A percentile compares a stretch with the other conserved stretches of the same genome.
phyloP scores from a whole-genome alignment of 2,113 vertebrate species.

The Sialia sialis region DNA sequence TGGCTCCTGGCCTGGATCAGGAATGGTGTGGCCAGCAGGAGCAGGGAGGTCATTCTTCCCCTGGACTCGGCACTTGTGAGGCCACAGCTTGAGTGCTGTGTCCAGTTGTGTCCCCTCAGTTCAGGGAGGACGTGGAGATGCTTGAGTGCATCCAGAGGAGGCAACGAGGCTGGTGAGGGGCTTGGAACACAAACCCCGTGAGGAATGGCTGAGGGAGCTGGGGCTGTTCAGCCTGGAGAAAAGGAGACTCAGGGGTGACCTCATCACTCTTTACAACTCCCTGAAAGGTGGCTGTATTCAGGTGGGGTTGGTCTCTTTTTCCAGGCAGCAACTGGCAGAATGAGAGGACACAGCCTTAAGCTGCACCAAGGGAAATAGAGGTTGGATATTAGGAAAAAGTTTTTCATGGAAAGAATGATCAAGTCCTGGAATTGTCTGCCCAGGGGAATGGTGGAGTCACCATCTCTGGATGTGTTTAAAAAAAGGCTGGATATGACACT shows the following conservation, averaged over 20 bases:
- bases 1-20: neutral
- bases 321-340: neutral
- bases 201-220: neutral
- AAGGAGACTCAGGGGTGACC: neutral
- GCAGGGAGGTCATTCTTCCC: neutral
- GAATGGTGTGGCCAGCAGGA: neutral
- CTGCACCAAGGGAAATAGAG: neutral
- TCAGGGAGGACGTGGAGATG: fast-evolving
- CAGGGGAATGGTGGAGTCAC: neutral
- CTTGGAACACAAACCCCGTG: neutral
- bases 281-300: neutral
- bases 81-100: neutral
- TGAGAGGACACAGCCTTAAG: neutral
- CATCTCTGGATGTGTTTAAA: neutral
- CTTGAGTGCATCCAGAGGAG: neutral
- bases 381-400: neutral
- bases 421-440: neutral
- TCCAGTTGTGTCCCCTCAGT: neutral
- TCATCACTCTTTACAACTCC: neutral
- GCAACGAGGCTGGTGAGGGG: neutral
- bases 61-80: neutral
- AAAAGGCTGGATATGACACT: neutral
- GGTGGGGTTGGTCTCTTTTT: neutral
- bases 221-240: neutral
- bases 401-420: neutral